These are phyloP conservation scores for Eupeodes latifasciatus DNA, from an alignment of 2,888 invertebrate species.

Conservation along the genomic window DNA sequence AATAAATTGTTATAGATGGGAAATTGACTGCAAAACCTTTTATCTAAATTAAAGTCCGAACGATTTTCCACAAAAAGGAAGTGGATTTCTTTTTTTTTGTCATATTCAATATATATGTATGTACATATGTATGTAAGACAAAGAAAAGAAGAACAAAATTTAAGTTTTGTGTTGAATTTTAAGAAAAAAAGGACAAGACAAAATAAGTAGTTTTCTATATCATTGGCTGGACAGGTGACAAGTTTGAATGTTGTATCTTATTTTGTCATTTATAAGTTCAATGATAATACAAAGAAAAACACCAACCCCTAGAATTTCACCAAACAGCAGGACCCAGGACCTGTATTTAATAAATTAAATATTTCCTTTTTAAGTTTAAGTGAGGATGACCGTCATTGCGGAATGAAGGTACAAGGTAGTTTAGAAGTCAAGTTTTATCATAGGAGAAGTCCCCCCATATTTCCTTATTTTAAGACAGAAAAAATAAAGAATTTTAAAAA, in stretches of 20 bases:
- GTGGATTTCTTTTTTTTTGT: background rate
- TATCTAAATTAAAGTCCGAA: slow-evolving; percentile 63
- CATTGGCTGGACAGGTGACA: background rate
- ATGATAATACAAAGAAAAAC: background rate
- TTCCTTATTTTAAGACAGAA: background rate
- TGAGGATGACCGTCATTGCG: background rate
- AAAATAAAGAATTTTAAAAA: background rate
- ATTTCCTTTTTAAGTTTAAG: background rate
- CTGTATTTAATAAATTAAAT: background rate
- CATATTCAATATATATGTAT: too few species aligned
- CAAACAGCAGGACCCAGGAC: background rate
- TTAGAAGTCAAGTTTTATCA: background rate
- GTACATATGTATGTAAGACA: background rate
- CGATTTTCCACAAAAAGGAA: slow-evolving; percentile 4
- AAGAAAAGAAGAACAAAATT: background rate
- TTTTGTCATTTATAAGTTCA: background rate
- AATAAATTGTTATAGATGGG: slow-evolving; percentile 53
- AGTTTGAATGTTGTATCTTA: background rate
- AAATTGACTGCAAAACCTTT: slow-evolving; percentile 58
- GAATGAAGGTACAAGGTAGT: background rate
- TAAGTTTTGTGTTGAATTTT: background rate
- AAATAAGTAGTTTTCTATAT: background rate
- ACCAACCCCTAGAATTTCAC: background rate
- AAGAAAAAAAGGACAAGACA: background rate
- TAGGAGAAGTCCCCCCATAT: background rate